phyloP scores from a whole-genome alignment of 1,140 invertebrate species.

The Bombus soroeensis region DNA sequence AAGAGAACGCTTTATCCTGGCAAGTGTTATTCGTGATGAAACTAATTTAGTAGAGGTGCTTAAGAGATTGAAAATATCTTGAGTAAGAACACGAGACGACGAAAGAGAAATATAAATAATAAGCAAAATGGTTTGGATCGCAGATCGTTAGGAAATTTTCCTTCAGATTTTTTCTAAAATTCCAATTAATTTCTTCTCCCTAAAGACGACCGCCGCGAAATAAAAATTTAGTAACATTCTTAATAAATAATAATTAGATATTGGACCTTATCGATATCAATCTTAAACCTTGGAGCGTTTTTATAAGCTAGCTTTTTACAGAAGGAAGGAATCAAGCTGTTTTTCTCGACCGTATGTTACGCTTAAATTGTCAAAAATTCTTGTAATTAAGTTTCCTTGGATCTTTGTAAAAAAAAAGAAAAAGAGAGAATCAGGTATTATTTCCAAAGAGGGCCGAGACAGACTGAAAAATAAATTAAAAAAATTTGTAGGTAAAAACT shows the following conservation, averaged over 20 bases:
- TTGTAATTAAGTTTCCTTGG: neutral
- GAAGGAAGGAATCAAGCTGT: too few species aligned
- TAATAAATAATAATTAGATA: too few species aligned
- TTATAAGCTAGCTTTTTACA: too few species aligned
- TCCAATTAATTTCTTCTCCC: neutral
- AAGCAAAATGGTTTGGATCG: too few species aligned
- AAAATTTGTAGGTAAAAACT: neutral
- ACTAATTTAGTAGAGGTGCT: too few species aligned
- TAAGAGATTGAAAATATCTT: neutral
- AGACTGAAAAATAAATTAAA: neutral
- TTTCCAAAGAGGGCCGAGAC: neutral
- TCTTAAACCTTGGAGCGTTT: too few species aligned
- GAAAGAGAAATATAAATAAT: neutral
- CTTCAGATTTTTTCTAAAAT: neutral
- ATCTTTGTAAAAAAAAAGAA: neutral
- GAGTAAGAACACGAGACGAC: neutral
- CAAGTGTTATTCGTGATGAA: too few species aligned
- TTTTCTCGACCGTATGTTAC: too few species aligned
- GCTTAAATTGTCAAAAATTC: neutral
- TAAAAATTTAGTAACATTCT: too few species aligned
- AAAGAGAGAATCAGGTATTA: neutral
- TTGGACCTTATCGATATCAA: too few species aligned
- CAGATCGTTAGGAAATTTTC: neutral
- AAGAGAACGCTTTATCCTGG: too few species aligned
- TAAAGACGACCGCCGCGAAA: too few species aligned